Percentiles rank a stretch among this genome's conserved stretches.
These are phyloP conservation scores for Limnephilus rhombicus DNA, from an alignment of 2,888 invertebrate genomes.

Conservation along the genomic window DNA sequence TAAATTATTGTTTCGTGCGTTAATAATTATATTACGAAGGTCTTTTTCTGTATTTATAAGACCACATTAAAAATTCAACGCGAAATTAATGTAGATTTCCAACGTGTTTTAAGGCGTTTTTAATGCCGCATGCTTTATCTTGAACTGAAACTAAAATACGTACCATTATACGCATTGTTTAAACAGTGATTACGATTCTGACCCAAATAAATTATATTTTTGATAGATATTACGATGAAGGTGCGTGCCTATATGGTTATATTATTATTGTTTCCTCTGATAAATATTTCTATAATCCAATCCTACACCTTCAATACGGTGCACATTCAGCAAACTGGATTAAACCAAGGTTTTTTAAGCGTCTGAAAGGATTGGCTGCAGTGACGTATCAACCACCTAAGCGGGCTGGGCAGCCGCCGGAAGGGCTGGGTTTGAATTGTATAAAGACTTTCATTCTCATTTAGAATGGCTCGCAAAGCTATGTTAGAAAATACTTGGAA, in stretches of 20 bases:
- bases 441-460: background rate
- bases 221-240: background rate
- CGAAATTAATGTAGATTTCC: background rate
- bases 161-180: background rate
- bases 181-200: background rate
- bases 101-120: background rate
- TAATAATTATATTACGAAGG: background rate
- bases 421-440: background rate
- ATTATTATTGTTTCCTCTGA: slow-evolving; percentile 14
- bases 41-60: background rate
- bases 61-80: background rate
- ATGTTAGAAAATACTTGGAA: background rate
- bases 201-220: background rate
- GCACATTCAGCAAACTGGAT: slow-evolving; percentile 25
- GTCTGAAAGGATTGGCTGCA: background rate
- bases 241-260: slow-evolving; percentile 17
- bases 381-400: background rate
- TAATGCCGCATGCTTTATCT: background rate
- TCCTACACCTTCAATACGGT: background rate
- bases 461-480: background rate
- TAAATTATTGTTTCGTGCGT: background rate
- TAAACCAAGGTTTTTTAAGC: slow-evolving; percentile 20
- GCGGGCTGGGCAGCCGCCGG: background rate
- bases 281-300: slow-evolving; percentile 28
- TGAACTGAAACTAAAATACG: background rate